Percentiles rank a stretch among this genome's conserved stretches.
These are phyloP conservation scores for Cyphomyrus plagiostoma DNA, from an alignment of 2,113 vertebrate species.

Conservation along the genomic window DNA sequence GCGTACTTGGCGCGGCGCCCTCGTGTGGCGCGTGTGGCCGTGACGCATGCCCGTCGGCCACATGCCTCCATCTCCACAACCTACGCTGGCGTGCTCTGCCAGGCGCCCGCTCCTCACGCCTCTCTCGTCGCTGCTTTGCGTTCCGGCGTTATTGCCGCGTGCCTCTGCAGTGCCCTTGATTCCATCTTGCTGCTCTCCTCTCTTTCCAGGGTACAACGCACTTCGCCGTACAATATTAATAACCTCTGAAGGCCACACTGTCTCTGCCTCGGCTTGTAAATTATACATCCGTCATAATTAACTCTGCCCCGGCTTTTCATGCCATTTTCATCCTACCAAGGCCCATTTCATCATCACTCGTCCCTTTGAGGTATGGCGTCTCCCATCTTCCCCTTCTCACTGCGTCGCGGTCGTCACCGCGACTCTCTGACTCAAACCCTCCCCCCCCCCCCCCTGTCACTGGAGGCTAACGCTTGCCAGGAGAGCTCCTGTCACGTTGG, in stretches of 20 bases:
- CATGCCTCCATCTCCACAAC: background rate
- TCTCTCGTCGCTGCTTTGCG: background rate
- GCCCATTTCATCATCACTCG: background rate
- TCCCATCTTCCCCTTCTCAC: background rate
- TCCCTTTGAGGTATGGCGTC: background rate
- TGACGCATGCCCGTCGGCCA: background rate
- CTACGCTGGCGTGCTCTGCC: background rate
- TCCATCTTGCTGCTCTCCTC: background rate
- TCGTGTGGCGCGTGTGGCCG: background rate
- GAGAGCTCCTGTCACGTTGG: background rate
- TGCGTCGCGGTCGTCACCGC: background rate
- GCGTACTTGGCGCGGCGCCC: background rate
- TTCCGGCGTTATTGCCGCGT: background rate
- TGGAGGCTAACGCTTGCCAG: background rate
- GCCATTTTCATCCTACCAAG: background rate
- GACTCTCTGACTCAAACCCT: background rate
- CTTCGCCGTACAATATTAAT: conserved; percentile 20
- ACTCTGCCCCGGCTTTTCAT: conserved; percentile 20
- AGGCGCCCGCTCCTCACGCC: background rate
- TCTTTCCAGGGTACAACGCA: conserved; percentile 3
- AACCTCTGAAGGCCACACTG: conserved; percentile 28
- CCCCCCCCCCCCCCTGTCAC: background rate
- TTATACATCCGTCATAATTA: conserved; percentile 56
- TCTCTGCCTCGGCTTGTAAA: conserved; percentile 41
- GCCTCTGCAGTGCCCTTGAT: background rate